Evolutionary conservation across 2,113 vertebrate species (phyloP), one percentile per base, ranked within the genome.

Genomic region (Motacilla tschutschensis): DNA sequence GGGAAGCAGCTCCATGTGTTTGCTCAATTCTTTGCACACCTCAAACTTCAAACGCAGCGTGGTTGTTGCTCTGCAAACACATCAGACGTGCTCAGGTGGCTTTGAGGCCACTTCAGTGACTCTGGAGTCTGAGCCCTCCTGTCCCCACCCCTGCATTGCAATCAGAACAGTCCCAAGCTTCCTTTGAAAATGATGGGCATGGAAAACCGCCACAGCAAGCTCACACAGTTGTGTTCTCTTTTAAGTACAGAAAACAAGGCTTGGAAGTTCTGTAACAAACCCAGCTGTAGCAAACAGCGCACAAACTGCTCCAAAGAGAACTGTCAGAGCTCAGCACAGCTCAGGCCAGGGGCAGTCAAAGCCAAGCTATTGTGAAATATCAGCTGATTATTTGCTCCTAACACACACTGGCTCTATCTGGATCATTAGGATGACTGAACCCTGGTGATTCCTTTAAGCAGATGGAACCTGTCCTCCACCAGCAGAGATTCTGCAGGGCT

Each of bases 1-100:
- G 3, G 99, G 98, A 28, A 98, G 93, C 57, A 99, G 96, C 92
- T 98, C 97, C 92, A 99, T 89, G 95, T 99, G 98, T 63, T 96
- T 98, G 77, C 90, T 96, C 87, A 99, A 88, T 90, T 98, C 97
- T 73, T 93, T 97, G 93, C 98, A 98, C 24, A 99, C 97, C 46
- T 98, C 97, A 50, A 99, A 98, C 84, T 94, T 98, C 87, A 99
- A 92, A 43, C 94, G 97, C 77, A 98, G 95, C 2, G 95, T 92
- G 9, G 89, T 95, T 81, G 89, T 98, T 2, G 98, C 98, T 89
- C 99, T 99, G 97, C 21, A 88, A 81, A 94, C 14, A 54, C 20
- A 69, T 51, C 74, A 60, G 50, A 77, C 0, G 3, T 2, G 28
- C 14, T 62, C 2, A 7, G 62, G 47, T 17, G 67, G 15, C 55